Percentiles rank a stretch among this genome's conserved stretches.
phyloP scores from a whole-genome alignment of 2,113 vertebrate species.

The Tympanuchus pallidicinctus region DNA sequence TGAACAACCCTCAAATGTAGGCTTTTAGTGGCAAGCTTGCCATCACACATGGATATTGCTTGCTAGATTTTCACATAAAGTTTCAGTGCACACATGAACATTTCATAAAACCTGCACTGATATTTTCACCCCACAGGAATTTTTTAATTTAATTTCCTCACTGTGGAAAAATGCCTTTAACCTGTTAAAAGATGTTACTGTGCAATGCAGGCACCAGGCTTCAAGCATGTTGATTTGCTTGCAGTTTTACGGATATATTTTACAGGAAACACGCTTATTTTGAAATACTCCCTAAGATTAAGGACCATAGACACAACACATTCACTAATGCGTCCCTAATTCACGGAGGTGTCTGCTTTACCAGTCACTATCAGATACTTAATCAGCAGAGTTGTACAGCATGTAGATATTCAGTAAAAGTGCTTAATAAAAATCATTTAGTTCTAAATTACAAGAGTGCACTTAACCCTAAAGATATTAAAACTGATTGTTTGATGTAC shows the following conservation, averaged over 20 bases:
- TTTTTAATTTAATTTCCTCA: background rate
- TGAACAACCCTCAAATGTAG: background rate
- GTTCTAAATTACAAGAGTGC: constrained; percentile 84
- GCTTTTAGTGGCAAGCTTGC: background rate
- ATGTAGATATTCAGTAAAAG: constrained; percentile 80
- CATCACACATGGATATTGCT: background rate
- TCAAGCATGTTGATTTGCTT: background rate
- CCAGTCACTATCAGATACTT: constrained; percentile 79
- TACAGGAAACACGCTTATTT: constrained; percentile 71
- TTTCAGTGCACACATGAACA: background rate
- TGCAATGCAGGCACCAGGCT: background rate
- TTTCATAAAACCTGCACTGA: background rate
- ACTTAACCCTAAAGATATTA: constrained; percentile 87
- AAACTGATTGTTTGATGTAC: constrained; percentile 83
- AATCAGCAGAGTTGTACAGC: constrained; percentile 82
- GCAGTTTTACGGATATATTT: constrained; percentile 9
- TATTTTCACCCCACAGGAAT: background rate
- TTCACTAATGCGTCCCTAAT: constrained; percentile 77
- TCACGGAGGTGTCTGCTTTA: constrained; percentile 75
- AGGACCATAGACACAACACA: constrained; percentile 67
- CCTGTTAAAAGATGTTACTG: background rate
- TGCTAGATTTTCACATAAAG: background rate
- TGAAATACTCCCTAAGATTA: constrained; percentile 52
- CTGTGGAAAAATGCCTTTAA: background rate
- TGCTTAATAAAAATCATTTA: constrained; percentile 87